These are phyloP conservation scores for Dynastes maya DNA, from an alignment of 2,888 invertebrate species.

Conservation along the genomic window DNA sequence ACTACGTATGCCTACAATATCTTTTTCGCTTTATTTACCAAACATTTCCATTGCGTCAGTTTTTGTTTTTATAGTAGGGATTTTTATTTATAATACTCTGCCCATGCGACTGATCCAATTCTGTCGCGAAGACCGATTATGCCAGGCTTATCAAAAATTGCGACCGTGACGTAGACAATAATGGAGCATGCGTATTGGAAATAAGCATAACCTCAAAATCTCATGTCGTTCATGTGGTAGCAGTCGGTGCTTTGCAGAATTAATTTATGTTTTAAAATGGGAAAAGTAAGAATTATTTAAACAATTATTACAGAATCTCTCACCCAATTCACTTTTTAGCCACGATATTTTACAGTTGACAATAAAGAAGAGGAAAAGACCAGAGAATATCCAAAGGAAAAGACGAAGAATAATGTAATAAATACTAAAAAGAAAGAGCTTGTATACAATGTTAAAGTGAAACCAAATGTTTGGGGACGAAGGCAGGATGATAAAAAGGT, in stretches of 20 bases:
- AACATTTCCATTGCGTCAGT: too few species aligned
- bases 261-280: slow-evolving; percentile 26
- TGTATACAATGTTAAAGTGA: slow-evolving; percentile 50
- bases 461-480: slow-evolving; percentile 66
- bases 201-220: not conserved
- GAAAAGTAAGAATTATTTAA: slow-evolving; percentile 12
- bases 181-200: too few species aligned
- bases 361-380: not conserved
- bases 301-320: not conserved
- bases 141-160: too few species aligned
- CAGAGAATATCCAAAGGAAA: not conserved
- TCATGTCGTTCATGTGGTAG: not conserved
- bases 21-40: too few species aligned
- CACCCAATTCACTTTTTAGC: slow-evolving; percentile 20
- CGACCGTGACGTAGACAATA: too few species aligned
- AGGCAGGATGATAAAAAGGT: slow-evolving; percentile 63
- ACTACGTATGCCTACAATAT: too few species aligned
- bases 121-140: too few species aligned
- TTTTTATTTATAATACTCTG: too few species aligned
- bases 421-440: slow-evolving; percentile 38
- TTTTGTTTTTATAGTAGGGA: too few species aligned
- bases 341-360: slow-evolving; percentile 34
- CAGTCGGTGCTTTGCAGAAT: not conserved
- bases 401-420: slow-evolving; percentile 13
- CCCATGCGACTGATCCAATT: too few species aligned